These are phyloP conservation scores for Teleogryllus oceanicus DNA, from an alignment of 2,888 invertebrate species.

Conservation along the genomic window DNA sequence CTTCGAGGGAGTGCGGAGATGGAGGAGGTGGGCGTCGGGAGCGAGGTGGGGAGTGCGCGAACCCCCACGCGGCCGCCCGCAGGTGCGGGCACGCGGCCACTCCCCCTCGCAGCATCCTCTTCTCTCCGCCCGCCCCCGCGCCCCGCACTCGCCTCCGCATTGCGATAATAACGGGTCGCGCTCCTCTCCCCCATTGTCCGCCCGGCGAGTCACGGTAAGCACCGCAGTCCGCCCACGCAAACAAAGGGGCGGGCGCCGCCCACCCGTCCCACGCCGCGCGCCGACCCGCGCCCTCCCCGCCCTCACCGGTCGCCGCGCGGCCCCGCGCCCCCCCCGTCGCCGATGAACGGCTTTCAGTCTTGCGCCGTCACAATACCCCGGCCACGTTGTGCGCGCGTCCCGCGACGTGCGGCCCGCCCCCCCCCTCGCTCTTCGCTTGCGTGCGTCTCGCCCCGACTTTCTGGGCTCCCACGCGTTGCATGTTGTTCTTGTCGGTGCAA, in stretches of 20 bases:
- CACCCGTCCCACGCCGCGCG: not conserved
- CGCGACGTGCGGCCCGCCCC: not conserved
- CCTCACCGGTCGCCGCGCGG: not conserved
- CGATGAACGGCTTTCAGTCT: not conserved
- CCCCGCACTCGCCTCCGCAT: not conserved
- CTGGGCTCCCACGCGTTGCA: not conserved
- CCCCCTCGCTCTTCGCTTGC: not conserved
- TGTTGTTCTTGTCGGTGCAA: not conserved
- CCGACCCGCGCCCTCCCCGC: not conserved
- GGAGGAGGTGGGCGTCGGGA: not conserved
- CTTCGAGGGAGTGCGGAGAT: not conserved
- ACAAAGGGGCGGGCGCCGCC: not conserved
- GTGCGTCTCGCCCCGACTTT: not conserved
- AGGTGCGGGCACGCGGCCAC: not conserved
- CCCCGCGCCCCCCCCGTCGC: not conserved
- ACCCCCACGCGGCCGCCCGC: too few relatives aligned
- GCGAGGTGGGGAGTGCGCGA: too few relatives aligned
- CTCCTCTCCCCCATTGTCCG: not conserved
- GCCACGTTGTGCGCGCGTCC: not conserved
- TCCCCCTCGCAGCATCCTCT: not conserved
- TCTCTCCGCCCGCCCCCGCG: not conserved
- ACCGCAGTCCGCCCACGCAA: not conserved
- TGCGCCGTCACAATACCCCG: not conserved
- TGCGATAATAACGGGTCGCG: constrained; percentile 18
- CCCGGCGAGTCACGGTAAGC: not conserved